Percentiles rank a stretch among this genome's conserved stretches.
These are phyloP conservation scores for Lithobates sylvaticus DNA, from an alignment of 2,797 vertebrate species.

Conservation along the genomic window DNA sequence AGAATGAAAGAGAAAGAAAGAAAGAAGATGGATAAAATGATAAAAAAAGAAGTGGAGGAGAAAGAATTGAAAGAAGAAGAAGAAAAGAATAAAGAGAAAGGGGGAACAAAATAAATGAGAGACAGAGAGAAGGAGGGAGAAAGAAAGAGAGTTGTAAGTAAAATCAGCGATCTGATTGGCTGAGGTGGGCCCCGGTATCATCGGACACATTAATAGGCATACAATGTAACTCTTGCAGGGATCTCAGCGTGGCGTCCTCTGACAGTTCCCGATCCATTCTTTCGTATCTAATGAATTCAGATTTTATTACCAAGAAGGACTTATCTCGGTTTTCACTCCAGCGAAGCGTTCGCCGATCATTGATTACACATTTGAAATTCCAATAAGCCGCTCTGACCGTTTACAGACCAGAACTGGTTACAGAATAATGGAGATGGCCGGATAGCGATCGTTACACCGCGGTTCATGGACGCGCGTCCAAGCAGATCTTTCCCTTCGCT, in stretches of 20 bases:
- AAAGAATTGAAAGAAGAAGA: too few species aligned
- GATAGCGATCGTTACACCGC: not conserved
- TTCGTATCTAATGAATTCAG: not conserved
- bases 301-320: not conserved
- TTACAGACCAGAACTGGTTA: not conserved
- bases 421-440: not conserved
- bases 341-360: not conserved
- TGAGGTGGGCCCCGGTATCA: too few species aligned
- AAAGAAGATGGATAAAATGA: too few species aligned
- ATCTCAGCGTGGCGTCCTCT: not conserved
- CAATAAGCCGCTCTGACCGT: not conserved
- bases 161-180: too few species aligned
- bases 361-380: not conserved
- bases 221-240: not conserved
- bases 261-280: not conserved
- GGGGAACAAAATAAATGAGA: too few species aligned
- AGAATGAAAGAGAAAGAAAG: too few species aligned
- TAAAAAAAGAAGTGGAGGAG: too few species aligned
- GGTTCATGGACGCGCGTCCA: not conserved
- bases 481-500: not conserved
- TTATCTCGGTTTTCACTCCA: not conserved
- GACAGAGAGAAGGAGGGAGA: too few species aligned
- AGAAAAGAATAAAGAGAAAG: too few species aligned
- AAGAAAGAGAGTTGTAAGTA: too few species aligned
- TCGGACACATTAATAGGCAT: not conserved